Conservation (phyloP, 2,888 invertebrate species). For the Opisthograptis luteolata region DNA sequence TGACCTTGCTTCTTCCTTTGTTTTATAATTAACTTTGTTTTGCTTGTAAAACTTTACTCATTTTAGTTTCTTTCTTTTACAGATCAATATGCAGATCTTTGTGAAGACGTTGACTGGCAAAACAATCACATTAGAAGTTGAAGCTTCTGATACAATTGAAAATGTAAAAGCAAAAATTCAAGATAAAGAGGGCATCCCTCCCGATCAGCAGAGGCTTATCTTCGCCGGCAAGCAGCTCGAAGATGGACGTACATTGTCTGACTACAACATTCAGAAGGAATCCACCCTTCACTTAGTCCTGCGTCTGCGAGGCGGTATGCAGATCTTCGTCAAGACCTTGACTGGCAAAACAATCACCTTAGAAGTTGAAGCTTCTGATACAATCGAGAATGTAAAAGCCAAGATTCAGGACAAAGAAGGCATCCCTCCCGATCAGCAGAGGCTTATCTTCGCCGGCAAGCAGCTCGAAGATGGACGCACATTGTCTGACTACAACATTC, state of each 20-base stretch:
- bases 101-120: conserved; percentile 40
- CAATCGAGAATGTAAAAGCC: conserved; percentile 49
- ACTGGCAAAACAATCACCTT: conserved; percentile 49
- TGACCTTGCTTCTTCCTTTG: no score
- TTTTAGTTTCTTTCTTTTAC: conserved; percentile 24
- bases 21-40: neutral
- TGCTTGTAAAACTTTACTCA: neutral
- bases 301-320: conserved; percentile 63
- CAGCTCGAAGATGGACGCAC: conserved; percentile 56
- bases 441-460: conserved; percentile 49
- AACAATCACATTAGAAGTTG: conserved; percentile 36
- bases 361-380: conserved; percentile 48
- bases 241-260: conserved; percentile 83
- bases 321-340: conserved; percentile 45
- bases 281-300: conserved; percentile 83
- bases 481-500: conserved; percentile 53
- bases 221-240: conserved; percentile 86
- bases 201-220: conserved; percentile 85
- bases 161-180: conserved; percentile 52
- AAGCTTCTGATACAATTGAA: conserved; percentile 34
- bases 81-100: conserved; percentile 51
- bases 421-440: conserved; percentile 48
- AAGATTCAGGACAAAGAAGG: conserved; percentile 51
- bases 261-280: conserved; percentile 87
- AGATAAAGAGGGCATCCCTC: conserved; percentile 85